A percentile compares a stretch with the other conserved stretches of the same genome.
Evolutionary conservation across 2,797 vertebrate genomes (phyloP).

Genomic region (Bradypus variegatus): DNA sequence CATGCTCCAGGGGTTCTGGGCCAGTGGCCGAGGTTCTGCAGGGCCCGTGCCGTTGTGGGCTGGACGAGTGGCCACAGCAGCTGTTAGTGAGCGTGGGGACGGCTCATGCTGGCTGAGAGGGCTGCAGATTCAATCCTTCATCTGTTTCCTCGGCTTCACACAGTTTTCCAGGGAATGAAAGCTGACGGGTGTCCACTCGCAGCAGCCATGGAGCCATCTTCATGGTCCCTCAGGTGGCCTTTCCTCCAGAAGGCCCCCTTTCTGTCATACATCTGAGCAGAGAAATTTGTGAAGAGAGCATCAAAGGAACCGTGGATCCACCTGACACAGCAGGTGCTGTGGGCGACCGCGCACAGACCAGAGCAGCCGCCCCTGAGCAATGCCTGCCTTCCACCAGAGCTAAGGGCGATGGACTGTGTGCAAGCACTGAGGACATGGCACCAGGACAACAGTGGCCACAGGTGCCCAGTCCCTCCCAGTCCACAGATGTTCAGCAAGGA

Average conservation of each 20-base stretch:
- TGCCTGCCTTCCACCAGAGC: no score
- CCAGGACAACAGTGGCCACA: no score
- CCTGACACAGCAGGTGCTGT: slow-evolving; percentile 88
- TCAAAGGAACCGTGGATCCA: slow-evolving; percentile 89
- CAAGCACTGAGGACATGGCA: no score
- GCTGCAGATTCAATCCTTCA: slow-evolving; percentile 80
- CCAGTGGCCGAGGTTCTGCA: slow-evolving; percentile 74
- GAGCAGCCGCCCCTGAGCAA: slow-evolving; percentile 62
- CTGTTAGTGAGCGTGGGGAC: slow-evolving; percentile 74
- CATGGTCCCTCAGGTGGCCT: slow-evolving; percentile 83
- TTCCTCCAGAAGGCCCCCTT: slow-evolving; percentile 78
- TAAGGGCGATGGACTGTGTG: no score
- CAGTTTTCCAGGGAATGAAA: slow-evolving; percentile 76
- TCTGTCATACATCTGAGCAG: slow-evolving; percentile 95
- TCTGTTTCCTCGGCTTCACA: slow-evolving; percentile 81
- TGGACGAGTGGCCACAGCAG: slow-evolving; percentile 80
- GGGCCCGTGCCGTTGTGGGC: slow-evolving; percentile 77
- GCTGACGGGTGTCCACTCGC: slow-evolving; percentile 85
- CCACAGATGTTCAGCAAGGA: no score
- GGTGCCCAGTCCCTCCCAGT: no score
- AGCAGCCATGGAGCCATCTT: slow-evolving; percentile 78
- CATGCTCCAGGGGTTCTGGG: slow-evolving; percentile 76
- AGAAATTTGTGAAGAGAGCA: slow-evolving; percentile 95
- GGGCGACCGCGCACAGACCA: slow-evolving; percentile 93
- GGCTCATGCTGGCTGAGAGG: slow-evolving; percentile 70